A percentile compares a stretch with the other conserved stretches of the same genome.
These are phyloP conservation scores for Emydocephalus ijimae DNA, from an alignment of 2,113 vertebrate genomes.

Conservation along the genomic window DNA sequence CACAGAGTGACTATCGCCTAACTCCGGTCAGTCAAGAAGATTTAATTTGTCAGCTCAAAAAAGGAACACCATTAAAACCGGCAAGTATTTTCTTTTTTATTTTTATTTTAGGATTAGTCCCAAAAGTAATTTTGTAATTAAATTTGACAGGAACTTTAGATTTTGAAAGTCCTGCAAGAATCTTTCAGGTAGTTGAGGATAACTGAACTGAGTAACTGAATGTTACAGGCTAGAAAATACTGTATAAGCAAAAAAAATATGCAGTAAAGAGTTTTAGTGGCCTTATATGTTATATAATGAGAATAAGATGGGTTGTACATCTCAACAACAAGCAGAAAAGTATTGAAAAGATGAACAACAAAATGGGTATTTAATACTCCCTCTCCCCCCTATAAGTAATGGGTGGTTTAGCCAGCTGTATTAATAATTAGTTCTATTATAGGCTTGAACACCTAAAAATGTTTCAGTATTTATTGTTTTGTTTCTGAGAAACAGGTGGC, in stretches of 20 bases:
- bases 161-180: neutral
- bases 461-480: neutral
- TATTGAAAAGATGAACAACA: neutral
- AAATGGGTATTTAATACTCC: neutral
- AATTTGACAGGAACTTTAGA: neutral
- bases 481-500: conserved; percentile 9
- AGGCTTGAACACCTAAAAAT: neutral
- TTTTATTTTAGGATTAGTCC: neutral
- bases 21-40: neutral
- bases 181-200: neutral
- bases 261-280: neutral
- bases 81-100: conserved; percentile 28
- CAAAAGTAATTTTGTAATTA: neutral
- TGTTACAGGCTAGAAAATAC: neutral
- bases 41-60: conserved; percentile 29
- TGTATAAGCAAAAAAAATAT: neutral
- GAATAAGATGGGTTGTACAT: neutral
- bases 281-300: neutral
- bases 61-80: conserved; percentile 29
- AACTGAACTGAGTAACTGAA: neutral
- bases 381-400: neutral
- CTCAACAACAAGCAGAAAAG: neutral
- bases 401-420: neutral
- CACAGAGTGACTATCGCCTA: neutral
- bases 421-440: neutral